These are phyloP conservation scores for Solenopsis fugax DNA, from an alignment of 1,140 invertebrate species.

Conservation along the genomic window DNA sequence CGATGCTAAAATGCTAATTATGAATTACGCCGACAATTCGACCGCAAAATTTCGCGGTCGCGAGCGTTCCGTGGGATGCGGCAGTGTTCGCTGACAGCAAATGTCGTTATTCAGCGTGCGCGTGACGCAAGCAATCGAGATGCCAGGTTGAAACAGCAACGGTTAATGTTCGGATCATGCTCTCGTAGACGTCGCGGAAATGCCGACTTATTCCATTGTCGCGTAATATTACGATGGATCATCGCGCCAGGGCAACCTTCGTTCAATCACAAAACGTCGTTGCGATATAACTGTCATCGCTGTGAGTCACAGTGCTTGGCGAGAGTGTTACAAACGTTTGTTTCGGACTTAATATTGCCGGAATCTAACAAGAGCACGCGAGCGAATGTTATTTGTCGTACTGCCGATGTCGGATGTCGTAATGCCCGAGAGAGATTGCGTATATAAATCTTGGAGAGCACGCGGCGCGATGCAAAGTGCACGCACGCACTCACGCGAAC, in stretches of 20 bases:
- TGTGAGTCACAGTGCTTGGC: not conserved
- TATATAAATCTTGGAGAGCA: constrained; percentile 19
- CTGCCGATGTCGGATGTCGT: constrained; percentile 13
- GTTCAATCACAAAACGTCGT: constrained; percentile 9
- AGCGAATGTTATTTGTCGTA: constrained; percentile 15
- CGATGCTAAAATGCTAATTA: constrained; percentile 29
- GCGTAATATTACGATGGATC: constrained; percentile 46
- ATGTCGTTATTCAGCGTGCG: constrained; percentile 12
- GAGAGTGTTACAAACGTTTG: constrained; percentile 33
- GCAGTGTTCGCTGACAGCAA: constrained; percentile 5
- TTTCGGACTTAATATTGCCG: constrained; percentile 37
- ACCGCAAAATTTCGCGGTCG: constrained; percentile 30
- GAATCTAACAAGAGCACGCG: not conserved
- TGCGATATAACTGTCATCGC: not conserved
- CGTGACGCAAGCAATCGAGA: constrained; percentile 40
- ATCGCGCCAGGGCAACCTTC: constrained; percentile 29
- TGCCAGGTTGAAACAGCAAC: constrained; percentile 2
- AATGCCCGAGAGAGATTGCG: constrained; percentile 11
- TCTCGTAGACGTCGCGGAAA: constrained; percentile 38
- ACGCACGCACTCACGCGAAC: constrained; percentile 6
- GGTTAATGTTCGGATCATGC: constrained; percentile 3
- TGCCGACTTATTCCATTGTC: constrained; percentile 43
- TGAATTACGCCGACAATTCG: constrained; percentile 6
- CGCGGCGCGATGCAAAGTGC: not conserved
- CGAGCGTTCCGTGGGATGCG: not conserved